phyloP scores from a whole-genome alignment of 2,113 vertebrate species.

The Microtus oregoni region DNA sequence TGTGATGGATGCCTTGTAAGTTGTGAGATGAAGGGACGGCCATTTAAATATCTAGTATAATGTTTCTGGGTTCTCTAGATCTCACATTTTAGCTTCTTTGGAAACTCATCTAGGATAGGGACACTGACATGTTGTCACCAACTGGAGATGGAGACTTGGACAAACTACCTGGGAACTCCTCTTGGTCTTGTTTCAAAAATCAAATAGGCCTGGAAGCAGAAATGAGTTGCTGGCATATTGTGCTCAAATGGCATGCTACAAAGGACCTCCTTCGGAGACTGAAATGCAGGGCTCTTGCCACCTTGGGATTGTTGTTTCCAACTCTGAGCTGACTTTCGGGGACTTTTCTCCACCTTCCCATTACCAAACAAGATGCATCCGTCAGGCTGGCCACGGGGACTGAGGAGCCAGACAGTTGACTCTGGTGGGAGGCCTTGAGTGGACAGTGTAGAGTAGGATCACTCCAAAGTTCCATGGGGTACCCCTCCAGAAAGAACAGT shows the following conservation, averaged over 20 bases:
- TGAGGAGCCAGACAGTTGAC: conserved; percentile 58
- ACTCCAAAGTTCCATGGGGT: conserved; percentile 26
- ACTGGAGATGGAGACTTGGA: not conserved
- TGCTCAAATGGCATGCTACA: not conserved
- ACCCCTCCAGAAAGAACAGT: conserved; percentile 56
- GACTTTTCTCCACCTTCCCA: conserved; percentile 49
- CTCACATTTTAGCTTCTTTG: not conserved
- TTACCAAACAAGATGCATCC: conserved; percentile 56
- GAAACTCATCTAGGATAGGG: not conserved
- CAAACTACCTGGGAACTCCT: not conserved
- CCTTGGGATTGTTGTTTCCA: conserved; percentile 42
- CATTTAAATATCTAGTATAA: conserved; percentile 34
- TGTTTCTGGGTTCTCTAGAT: not conserved
- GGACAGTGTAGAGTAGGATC: conserved; percentile 46
- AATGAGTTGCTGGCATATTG: not conserved
- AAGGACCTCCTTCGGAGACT: not conserved
- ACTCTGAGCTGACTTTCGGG: conserved; percentile 27
- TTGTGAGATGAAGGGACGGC: conserved; percentile 49
- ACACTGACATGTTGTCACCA: not conserved
- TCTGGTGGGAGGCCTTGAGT: conserved; percentile 54
- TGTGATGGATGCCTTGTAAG: conserved; percentile 17
- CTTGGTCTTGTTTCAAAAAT: not conserved
- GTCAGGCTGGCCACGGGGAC: not conserved
- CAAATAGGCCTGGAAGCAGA: not conserved
- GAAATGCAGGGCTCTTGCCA: not conserved